Evolutionary conservation across 2,888 invertebrate species (phyloP).

Genomic region (Tribolium freemani): DNA sequence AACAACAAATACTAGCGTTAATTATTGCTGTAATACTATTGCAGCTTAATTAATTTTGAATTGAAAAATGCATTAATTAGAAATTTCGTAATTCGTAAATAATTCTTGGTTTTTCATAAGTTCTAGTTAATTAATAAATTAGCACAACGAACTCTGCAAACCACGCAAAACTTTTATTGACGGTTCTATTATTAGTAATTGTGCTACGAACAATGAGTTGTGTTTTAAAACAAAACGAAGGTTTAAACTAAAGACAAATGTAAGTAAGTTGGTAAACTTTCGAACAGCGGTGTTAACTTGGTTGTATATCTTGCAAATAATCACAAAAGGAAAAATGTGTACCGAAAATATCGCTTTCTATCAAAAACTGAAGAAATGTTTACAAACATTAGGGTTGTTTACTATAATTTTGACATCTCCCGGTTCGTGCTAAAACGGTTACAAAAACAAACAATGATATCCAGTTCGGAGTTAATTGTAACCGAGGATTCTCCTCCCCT

Average conservation of each 20-base stretch:
- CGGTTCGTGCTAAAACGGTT: background rate
- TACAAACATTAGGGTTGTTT: background rate
- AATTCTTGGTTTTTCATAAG: too few relatives aligned
- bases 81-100: too few relatives aligned
- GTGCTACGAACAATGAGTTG: constrained; percentile 23
- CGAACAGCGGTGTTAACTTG: constrained; percentile 5
- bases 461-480: background rate
- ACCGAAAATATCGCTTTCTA: background rate
- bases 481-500: background rate
- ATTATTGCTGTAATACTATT: too few relatives aligned
- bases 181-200: constrained; percentile 34
- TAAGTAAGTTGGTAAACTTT: constrained; percentile 15
- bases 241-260: constrained; percentile 3
- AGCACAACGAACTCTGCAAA: constrained; percentile 17
- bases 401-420: background rate
- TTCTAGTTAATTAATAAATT: background rate
- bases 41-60: too few relatives aligned
- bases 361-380: background rate
- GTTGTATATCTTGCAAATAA: background rate
- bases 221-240: constrained; percentile 3
- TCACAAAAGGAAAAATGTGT: background rate
- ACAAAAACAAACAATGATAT: background rate
- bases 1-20: too few relatives aligned
- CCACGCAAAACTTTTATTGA: constrained; percentile 24
- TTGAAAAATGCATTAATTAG: too few relatives aligned